A percentile compares a stretch with the other conserved stretches of the same genome.
These are phyloP conservation scores for Clostera curtula DNA, from an alignment of 2,888 invertebrate species.

Conservation along the genomic window DNA sequence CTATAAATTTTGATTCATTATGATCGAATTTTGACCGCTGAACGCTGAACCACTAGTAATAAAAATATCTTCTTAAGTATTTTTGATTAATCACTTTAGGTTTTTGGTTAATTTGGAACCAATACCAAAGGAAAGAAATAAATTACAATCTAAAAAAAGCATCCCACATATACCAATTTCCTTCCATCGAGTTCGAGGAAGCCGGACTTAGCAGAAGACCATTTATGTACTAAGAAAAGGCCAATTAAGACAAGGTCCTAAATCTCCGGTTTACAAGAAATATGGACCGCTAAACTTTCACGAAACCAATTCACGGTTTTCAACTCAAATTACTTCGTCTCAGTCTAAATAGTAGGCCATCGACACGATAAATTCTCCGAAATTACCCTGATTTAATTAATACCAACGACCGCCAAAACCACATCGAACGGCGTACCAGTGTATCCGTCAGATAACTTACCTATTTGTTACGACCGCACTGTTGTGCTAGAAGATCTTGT, in stretches of 20 bases:
- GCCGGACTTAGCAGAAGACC: too few species aligned
- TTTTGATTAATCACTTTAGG: too few species aligned
- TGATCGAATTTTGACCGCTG: too few species aligned
- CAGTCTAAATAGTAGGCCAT: slow-evolving; percentile 14
- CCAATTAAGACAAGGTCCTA: slow-evolving; percentile 5
- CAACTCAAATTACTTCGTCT: slow-evolving; percentile 16
- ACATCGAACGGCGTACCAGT: slow-evolving; percentile 30
- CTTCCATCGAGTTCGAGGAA: too few species aligned
- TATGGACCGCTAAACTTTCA: slow-evolving; percentile 10
- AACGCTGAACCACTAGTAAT: too few species aligned
- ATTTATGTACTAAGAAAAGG: too few species aligned
- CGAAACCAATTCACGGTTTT: slow-evolving; percentile 16
- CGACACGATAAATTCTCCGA: slow-evolving; percentile 19
- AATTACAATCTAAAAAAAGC: too few species aligned
- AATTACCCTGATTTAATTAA: slow-evolving; percentile 31
- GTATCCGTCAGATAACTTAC: slow-evolving; percentile 32
- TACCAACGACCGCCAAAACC: slow-evolving; percentile 34
- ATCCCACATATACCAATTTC: too few species aligned
- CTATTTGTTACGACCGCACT: slow-evolving; percentile 18
- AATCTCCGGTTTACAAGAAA: slow-evolving; percentile 10
- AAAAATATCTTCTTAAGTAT: too few species aligned
- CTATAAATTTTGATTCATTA: too few species aligned
- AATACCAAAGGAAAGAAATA: too few species aligned
- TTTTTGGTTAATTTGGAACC: too few species aligned
- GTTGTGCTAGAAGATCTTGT: slow-evolving; percentile 14